These are phyloP conservation scores for Coelinius sp. DNA, from an alignment of 2,888 invertebrate species.

Conservation along the genomic window DNA sequence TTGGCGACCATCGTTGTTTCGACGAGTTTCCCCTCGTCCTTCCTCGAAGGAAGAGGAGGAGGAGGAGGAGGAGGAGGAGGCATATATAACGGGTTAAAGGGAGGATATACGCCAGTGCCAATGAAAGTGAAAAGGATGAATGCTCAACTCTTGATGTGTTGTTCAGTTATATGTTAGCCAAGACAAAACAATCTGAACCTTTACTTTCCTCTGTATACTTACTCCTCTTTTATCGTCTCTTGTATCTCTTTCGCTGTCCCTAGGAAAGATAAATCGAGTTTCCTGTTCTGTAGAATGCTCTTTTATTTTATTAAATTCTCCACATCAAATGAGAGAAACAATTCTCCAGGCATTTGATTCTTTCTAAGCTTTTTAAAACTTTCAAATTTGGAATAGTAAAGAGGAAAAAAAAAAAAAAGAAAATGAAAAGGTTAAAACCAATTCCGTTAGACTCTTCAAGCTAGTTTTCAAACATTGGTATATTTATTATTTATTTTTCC, in stretches of 20 bases:
- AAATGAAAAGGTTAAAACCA: too few relatives aligned
- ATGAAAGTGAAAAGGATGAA: not conserved
- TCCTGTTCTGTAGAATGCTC: too few relatives aligned
- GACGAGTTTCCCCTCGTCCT: slow-evolving; percentile 9
- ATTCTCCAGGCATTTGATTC: too few relatives aligned
- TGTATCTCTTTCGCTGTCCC: not conserved
- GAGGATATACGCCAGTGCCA: not conserved
- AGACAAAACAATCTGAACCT: not conserved
- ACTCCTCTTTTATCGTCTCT: not conserved
- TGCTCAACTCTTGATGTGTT: not conserved
- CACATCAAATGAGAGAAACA: too few relatives aligned
- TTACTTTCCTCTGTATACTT: not conserved
- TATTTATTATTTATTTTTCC: slow-evolving; percentile 2
- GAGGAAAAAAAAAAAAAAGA: too few relatives aligned
- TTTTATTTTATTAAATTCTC: too few relatives aligned
- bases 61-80: not conserved
- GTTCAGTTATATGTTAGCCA: not conserved
- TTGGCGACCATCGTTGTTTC: slow-evolving; percentile 4
- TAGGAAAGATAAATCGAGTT: too few relatives aligned
- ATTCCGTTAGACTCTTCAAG: too few relatives aligned
- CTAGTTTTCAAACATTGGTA: too few relatives aligned
- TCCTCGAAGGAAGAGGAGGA: not conserved
- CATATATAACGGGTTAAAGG: not conserved
- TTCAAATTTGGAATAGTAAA: too few relatives aligned
- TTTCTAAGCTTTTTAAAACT: too few relatives aligned